Evolutionary conservation across 2,888 invertebrate species (phyloP).

Genomic region (Acheta domesticus): DNA sequence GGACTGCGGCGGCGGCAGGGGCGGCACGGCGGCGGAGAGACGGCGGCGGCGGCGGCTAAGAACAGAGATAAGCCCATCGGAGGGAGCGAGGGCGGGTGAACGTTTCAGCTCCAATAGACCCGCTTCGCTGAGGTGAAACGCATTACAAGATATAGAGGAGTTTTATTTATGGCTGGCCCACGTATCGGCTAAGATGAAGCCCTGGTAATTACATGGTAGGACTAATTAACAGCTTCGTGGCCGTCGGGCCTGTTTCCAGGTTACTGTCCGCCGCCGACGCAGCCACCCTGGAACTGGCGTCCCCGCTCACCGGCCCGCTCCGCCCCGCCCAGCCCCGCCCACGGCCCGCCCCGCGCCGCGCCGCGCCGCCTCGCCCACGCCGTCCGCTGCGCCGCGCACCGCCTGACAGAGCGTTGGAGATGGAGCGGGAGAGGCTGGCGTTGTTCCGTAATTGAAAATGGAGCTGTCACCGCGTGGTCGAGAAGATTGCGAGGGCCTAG

Average conservation of each 20-base stretch:
- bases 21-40: slow-evolving; percentile 28
- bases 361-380: too few species aligned
- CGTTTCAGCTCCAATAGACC: neutral
- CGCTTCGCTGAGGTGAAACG: neutral
- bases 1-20: neutral
- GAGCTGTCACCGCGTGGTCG: too few species aligned
- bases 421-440: too few species aligned
- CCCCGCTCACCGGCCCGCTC: neutral
- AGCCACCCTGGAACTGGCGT: neutral
- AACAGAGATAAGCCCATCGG: neutral
- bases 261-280: slow-evolving; percentile 37
- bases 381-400: too few species aligned
- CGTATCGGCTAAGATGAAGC: slow-evolving; percentile 42
- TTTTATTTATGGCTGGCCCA: slow-evolving; percentile 48
- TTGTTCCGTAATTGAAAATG: too few species aligned
- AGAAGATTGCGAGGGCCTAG: too few species aligned
- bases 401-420: too few species aligned
- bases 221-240: slow-evolving; percentile 49
- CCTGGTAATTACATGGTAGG: slow-evolving; percentile 54
- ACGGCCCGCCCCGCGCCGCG: too few species aligned
- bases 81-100: neutral
- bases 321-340: too few species aligned
- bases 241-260: slow-evolving; percentile 1
- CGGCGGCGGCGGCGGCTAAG: slow-evolving; percentile 19
- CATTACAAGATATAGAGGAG: slow-evolving; percentile 40